Evolutionary conservation across 2,113 vertebrate species (phyloP), one percentile per base, ranked within the genome.

Genomic region (Siphamia tubifer): DNA sequence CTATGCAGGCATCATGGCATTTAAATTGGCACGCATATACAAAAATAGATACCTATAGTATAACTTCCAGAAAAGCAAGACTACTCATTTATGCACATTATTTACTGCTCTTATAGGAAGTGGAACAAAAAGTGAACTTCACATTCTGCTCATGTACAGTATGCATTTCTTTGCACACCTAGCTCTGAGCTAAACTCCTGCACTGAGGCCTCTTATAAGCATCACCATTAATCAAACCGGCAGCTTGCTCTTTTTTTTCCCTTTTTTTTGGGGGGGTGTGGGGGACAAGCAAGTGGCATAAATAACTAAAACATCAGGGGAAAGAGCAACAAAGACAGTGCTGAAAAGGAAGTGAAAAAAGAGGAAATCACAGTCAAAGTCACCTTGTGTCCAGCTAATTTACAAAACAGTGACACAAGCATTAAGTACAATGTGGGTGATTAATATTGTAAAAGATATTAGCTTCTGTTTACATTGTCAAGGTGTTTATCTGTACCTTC

Each of bases 161-260:
- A 51, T 51, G 32, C 55, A 45, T 70, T 64, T 34, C 16, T 57
- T 55, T 47, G 34, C 35, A 16, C 72, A 67, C 55, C 71, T 21
- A 32, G 69, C 83, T 82, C 70, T 30, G 56, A 85, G 83, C 83
- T 73, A 58, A 77, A 87, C 62, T 64, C 54, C 57, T 35, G 67
- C 20, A 8, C 55, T 6, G 20, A 58, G 63, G 79, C 70, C 40
- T 80, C 75, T 49, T 31, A 31, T 52, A 53, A 78, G 80, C 61
- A 48, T 64, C 69, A 28, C 76, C 84, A 86, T 89, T 89, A 85
- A 90, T 90, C 82, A 92, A 77, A 83, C 56, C 32, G 85, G 68
- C 82, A 87, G 78, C 68, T 65, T 13, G 12, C 30, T 7, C 10
- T 58, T 56, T 57, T n/a, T n/a, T n/a, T n/a, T n/a, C n/a, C n/a